These are phyloP conservation scores for Willowsia nigromaculata DNA, from an alignment of 2,888 invertebrate genomes.

Conservation along the genomic window DNA sequence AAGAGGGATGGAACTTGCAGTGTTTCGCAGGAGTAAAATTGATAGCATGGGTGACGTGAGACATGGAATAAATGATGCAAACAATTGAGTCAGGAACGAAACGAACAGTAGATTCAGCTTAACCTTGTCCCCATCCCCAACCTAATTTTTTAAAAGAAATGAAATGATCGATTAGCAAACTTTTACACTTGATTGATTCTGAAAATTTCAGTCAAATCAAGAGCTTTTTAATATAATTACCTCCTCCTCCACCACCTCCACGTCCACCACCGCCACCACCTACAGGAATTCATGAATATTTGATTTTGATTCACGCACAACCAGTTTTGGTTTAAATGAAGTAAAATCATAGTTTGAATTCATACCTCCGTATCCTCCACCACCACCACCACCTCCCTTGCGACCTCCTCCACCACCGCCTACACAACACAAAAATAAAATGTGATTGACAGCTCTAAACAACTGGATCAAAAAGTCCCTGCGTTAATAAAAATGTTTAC, in stretches of 20 bases:
- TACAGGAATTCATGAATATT: not conserved
- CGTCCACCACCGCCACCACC: conserved; percentile 27
- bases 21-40: not conserved
- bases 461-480: too few relatives aligned
- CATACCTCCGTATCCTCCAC: not conserved
- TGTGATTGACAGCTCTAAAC: too few relatives aligned
- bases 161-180: too few relatives aligned
- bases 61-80: not conserved
- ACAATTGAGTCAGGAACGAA: not conserved
- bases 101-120: not conserved
- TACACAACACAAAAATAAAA: too few relatives aligned
- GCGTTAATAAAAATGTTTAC: too few relatives aligned
- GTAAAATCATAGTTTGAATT: too few relatives aligned
- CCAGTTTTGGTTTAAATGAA: too few relatives aligned
- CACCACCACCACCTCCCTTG: conserved; percentile 1
- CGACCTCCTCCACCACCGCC: conserved; percentile 30
- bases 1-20: not conserved
- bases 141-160: too few relatives aligned
- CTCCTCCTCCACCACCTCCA: not conserved
- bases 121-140: conserved; percentile 50
- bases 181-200: too few relatives aligned
- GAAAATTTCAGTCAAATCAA: too few relatives aligned
- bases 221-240: too few relatives aligned
- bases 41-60: not conserved
- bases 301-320: too few relatives aligned